Evolutionary conservation across 2,888 invertebrate genomes (phyloP).

Genomic region (Laothoe populi): DNA sequence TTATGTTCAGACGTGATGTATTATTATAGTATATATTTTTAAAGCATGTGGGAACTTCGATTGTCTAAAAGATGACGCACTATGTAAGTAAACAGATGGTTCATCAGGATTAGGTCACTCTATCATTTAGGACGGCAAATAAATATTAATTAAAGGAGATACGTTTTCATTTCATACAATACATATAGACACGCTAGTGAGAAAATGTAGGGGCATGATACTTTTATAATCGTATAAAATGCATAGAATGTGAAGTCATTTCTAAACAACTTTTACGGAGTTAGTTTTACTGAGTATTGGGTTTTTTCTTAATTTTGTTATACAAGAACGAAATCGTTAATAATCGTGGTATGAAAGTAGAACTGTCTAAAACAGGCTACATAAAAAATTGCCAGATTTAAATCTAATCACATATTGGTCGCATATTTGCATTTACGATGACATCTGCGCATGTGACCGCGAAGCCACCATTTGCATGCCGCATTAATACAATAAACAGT

Average conservation of each 20-base stretch:
- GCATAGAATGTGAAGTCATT: background rate
- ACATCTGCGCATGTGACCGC: slow-evolving; percentile 44
- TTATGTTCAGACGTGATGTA: background rate
- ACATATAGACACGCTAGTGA: background rate
- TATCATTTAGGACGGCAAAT: background rate
- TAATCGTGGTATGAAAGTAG: background rate
- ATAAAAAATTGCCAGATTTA: background rate
- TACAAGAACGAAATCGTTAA: background rate
- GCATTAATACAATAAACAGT: slow-evolving; percentile 49
- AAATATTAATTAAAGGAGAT: background rate
- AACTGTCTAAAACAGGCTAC: background rate
- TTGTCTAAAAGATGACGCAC: slow-evolving; percentile 8
- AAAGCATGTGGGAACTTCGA: background rate
- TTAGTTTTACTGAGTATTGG: background rate
- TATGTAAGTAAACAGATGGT: background rate
- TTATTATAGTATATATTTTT: background rate
- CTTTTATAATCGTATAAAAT: background rate
- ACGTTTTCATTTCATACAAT: background rate
- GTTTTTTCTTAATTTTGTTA: background rate
- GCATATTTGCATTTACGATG: slow-evolving; percentile 28
- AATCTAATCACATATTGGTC: background rate
- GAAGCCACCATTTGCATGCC: slow-evolving; percentile 25
- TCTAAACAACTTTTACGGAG: background rate
- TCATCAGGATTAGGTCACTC: slow-evolving; percentile 1
- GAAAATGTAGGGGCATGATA: background rate